A percentile compares a stretch with the other conserved stretches of the same genome.
Conservation (phyloP, 2,888 invertebrate species). For the Ennomos quercinarius region DNA sequence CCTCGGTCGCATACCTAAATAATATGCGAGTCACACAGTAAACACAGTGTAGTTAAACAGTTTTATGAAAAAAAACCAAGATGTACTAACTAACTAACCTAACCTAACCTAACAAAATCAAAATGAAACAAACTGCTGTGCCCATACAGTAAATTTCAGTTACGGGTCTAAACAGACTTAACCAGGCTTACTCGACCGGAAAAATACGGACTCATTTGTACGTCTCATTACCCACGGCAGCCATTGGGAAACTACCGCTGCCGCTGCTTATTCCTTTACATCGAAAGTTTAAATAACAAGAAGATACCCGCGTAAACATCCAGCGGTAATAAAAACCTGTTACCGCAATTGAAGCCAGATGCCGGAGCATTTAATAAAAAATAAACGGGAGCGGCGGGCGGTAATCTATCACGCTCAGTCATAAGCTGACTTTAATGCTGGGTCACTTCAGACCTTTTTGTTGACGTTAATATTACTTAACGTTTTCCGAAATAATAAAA, state of each 20-base stretch:
- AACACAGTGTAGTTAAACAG: too few species aligned
- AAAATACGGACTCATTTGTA: constrained; percentile 46
- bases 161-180: constrained; percentile 41
- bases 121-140: constrained; percentile 26
- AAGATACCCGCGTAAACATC: constrained; percentile 55
- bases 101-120: constrained; percentile 5
- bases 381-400: constrained; percentile 69
- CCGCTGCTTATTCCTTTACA: constrained; percentile 40
- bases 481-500: constrained; percentile 64
- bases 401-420: constrained; percentile 82
- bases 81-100: too few species aligned
- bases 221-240: constrained; percentile 43
- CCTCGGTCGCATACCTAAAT: too few species aligned
- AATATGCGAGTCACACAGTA: too few species aligned
- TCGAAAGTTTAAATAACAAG: constrained; percentile 47
- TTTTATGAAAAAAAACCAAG: not conserved
- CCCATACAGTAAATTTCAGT: constrained; percentile 38
- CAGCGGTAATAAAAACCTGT: constrained; percentile 66
- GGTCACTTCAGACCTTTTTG: constrained; percentile 83
- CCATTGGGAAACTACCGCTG: constrained; percentile 39
- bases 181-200: constrained; percentile 38
- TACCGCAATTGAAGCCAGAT: constrained; percentile 78
- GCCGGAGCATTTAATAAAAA: constrained; percentile 78
- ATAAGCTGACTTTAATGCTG: constrained; percentile 84
- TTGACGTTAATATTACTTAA: constrained; percentile 80